Evolutionary conservation across 2,113 vertebrate species (phyloP).

Genomic region (Anoura caudifer): DNA sequence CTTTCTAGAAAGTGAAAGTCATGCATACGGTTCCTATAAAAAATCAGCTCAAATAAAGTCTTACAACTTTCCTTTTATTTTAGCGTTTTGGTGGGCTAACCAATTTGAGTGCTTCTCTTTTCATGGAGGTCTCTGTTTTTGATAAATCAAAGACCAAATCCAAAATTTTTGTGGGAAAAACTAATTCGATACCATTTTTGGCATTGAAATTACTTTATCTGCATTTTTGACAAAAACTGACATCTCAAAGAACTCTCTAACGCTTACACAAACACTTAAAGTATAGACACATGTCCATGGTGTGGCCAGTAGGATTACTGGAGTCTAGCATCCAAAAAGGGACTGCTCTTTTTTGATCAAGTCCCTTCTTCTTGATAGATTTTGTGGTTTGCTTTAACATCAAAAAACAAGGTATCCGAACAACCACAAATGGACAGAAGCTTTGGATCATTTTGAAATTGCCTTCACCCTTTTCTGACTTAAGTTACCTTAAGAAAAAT

Average conservation of each 20-base stretch:
- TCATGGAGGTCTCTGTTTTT: conserved; percentile 80
- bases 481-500: conserved; percentile 64
- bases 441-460: conserved; percentile 52
- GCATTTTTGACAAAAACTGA: conserved; percentile 79
- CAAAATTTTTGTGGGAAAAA: conserved; percentile 79
- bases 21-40: conserved; percentile 84
- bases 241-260: conserved; percentile 76
- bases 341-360: conserved; percentile 66
- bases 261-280: conserved; percentile 72
- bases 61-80: conserved; percentile 76
- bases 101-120: conserved; percentile 70
- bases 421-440: conserved; percentile 38
- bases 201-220: conserved; percentile 81
- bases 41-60: conserved; percentile 78
- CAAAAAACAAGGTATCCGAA: conserved; percentile 64
- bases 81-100: conserved; percentile 75
- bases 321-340: conserved; percentile 64
- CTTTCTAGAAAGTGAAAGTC: conserved; percentile 88
- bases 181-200: conserved; percentile 78
- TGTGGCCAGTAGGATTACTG: conserved; percentile 69
- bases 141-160: conserved; percentile 79
- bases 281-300: conserved; percentile 67
- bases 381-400: conserved; percentile 62
- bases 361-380: conserved; percentile 71
- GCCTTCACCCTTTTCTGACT: conserved; percentile 65